Conservation (phyloP, 2,797 vertebrate genomes). For the Micropoecilia bifurca region DNA sequence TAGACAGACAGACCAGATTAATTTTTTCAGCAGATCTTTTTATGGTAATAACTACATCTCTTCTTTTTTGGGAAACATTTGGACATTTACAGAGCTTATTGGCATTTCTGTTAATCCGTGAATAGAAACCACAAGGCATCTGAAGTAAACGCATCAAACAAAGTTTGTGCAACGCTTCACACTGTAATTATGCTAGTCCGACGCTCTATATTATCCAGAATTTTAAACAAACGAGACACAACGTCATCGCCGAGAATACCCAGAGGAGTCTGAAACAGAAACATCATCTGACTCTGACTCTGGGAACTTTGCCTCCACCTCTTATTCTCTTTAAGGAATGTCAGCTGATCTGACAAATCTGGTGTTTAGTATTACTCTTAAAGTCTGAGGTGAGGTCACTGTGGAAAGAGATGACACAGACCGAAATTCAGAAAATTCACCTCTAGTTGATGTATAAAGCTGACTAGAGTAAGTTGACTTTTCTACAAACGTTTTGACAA, state of each 20-base stretch:
- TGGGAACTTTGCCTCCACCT: constrained; percentile 5
- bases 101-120: not conserved
- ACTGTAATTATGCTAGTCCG: constrained; percentile 3
- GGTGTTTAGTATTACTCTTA: constrained; percentile 18
- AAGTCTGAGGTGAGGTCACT: constrained; percentile 31
- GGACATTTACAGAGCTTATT: not conserved
- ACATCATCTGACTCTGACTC: constrained; percentile 18
- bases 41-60: not conserved
- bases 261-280: not conserved
- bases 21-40: not conserved
- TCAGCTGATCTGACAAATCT: constrained; percentile 31
- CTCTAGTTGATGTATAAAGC: not conserved
- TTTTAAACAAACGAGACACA: constrained; percentile 7
- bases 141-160: not conserved
- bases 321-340: constrained; percentile 5
- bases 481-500: not conserved
- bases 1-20: not conserved
- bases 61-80: not conserved
- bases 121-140: not conserved
- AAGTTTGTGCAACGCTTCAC: constrained; percentile 8
- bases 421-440: not conserved
- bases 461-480: not conserved
- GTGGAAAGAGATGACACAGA: not conserved
- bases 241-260: constrained; percentile 6
- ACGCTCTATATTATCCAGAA: not conserved